A percentile compares a stretch with the other conserved stretches of the same genome.
phyloP scores from a whole-genome alignment of 2,113 vertebrate species.

The Hyperoodon ampullatus region DNA sequence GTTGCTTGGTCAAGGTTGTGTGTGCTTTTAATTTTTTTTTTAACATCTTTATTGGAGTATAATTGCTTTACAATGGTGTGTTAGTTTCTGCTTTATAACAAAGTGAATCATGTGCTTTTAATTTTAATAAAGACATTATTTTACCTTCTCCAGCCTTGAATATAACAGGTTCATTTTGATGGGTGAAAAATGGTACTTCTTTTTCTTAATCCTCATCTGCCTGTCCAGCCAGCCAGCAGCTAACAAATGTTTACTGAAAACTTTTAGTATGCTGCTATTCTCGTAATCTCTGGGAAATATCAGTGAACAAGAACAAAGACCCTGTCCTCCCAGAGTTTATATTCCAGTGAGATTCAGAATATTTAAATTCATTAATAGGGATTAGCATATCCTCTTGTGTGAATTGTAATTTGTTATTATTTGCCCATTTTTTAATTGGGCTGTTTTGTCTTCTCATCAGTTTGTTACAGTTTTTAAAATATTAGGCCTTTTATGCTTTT shows the following conservation, averaged over 20 bases:
- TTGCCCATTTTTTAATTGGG: background rate
- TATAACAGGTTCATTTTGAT: constrained; percentile 11
- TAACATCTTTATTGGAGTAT: too few species aligned
- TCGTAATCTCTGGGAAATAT: background rate
- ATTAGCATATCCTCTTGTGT: background rate
- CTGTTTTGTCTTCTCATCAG: background rate
- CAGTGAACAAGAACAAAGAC: background rate
- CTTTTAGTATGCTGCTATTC: background rate
- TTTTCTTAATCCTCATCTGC: background rate
- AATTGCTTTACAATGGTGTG: too few species aligned
- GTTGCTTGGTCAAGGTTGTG: background rate
- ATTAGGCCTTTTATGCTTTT: background rate
- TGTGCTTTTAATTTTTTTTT: constrained; percentile 27
- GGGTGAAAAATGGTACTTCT: background rate
- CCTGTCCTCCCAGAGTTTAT: background rate
- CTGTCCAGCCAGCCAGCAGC: background rate
- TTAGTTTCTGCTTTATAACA: too few species aligned
- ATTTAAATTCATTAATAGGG: background rate
- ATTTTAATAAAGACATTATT: constrained; percentile 35
- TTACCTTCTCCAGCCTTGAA: background rate
- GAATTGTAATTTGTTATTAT: background rate
- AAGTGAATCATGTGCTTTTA: background rate
- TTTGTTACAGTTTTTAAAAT: background rate
- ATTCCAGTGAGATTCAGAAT: background rate
- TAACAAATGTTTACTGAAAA: background rate